phyloP scores from a whole-genome alignment of 1,140 invertebrate species.

The Drosophila aff. region DNA sequence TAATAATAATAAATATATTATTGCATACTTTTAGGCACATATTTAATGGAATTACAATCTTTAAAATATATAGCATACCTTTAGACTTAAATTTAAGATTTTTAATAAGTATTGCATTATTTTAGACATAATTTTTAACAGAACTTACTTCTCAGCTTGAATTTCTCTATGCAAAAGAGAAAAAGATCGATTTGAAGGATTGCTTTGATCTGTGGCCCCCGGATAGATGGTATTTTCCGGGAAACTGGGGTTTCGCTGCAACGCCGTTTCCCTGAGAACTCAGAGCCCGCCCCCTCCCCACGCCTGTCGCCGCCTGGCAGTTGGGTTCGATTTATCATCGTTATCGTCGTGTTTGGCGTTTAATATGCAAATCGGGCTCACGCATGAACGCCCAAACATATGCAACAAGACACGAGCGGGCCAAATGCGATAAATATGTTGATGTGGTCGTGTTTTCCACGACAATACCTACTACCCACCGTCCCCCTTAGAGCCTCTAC shows the following conservation, averaged over 20 bases:
- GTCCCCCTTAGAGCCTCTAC: background rate
- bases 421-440: conserved; percentile 58
- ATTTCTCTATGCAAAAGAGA: background rate
- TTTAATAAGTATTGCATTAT: background rate
- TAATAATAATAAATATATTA: too few relatives aligned
- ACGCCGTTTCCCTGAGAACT: background rate
- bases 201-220: background rate
- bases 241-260: background rate
- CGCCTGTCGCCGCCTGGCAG: conserved; percentile 10
- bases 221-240: background rate
- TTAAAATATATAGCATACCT: too few relatives aligned
- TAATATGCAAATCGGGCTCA: conserved; percentile 68
- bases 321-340: conserved; percentile 65
- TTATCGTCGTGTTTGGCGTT: conserved; percentile 50
- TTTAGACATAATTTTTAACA: background rate
- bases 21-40: too few relatives aligned
- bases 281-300: background rate
- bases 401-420: conserved; percentile 56
- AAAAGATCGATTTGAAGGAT: background rate
- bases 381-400: conserved; percentile 70
- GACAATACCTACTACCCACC: background rate
- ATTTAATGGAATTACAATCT: too few relatives aligned
- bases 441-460: conserved; percentile 36
- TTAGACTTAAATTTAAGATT: too few relatives aligned
- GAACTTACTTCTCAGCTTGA: background rate